A percentile compares a stretch with the other conserved stretches of the same genome.
Conservation (phyloP, 2,888 invertebrate genomes). For the Lacanobia oleracea region DNA sequence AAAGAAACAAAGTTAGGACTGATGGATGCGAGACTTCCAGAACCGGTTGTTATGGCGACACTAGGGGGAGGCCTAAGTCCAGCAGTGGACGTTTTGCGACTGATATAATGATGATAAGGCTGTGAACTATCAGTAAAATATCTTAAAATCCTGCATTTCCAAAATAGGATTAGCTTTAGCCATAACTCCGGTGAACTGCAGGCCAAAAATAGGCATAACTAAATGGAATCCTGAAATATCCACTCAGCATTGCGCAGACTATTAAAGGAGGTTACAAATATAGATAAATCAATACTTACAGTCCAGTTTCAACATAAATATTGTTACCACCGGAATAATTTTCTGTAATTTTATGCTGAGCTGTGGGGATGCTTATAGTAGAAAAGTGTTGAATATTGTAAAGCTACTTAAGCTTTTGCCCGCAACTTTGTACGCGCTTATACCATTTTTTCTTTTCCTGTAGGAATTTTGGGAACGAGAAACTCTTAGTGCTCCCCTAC, state of each 20-base stretch:
- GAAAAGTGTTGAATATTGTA: too few species aligned
- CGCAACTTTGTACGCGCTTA: too few species aligned
- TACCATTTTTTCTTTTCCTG: too few species aligned
- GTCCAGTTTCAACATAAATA: background rate
- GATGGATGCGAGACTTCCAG: too few species aligned
- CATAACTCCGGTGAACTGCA: background rate
- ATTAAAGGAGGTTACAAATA: background rate
- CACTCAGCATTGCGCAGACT: background rate
- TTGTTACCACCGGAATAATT: background rate
- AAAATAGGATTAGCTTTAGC: background rate
- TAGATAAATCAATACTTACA: background rate
- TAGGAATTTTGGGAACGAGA: too few species aligned
- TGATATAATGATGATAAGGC: too few species aligned
- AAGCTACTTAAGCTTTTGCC: too few species aligned
- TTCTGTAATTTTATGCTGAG: background rate
- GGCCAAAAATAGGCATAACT: background rate
- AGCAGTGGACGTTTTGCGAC: too few species aligned
- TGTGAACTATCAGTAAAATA: background rate
- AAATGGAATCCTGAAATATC: slow-evolving; percentile 12
- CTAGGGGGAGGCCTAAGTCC: too few species aligned
- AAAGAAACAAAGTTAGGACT: too few species aligned
- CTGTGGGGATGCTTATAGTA: background rate
- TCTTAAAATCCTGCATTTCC: background rate
- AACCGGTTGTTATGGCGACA: too few species aligned
- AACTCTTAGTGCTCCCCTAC: too few species aligned